These are phyloP conservation scores for Babyrousa celebensis DNA, from an alignment of 2,797 vertebrate genomes.

Conservation along the genomic window DNA sequence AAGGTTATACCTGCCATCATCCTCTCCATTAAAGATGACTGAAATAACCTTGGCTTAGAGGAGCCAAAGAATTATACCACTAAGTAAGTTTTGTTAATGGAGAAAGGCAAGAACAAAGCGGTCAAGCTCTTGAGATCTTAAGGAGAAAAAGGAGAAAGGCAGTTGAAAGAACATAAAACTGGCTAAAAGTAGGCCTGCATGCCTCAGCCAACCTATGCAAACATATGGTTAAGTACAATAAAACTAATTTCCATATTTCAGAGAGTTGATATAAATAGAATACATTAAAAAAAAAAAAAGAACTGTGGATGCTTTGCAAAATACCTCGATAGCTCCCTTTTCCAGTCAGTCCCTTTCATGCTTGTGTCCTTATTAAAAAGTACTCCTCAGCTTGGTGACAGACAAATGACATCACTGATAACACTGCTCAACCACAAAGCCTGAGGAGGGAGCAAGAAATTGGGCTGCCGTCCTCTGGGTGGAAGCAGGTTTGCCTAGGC, in stretches of 20 bases:
- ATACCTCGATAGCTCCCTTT: background rate
- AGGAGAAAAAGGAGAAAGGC: slow-evolving; percentile 7
- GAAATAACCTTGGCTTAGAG: slow-evolving; percentile 23
- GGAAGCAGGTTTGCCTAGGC: background rate
- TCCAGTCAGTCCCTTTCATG: background rate
- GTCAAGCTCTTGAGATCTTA: slow-evolving; percentile 31
- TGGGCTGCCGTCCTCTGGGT: background rate
- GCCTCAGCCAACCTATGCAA: background rate
- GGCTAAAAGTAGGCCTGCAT: slow-evolving; percentile 44
- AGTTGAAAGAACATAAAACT: slow-evolving; percentile 36
- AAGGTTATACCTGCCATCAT: background rate
- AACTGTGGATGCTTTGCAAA: slow-evolving; percentile 50
- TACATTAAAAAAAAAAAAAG: background rate
- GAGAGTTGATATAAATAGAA: slow-evolving; percentile 13
- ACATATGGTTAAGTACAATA: slow-evolving; percentile 62
- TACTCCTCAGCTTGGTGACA: slow-evolving; percentile 2
- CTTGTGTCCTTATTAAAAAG: background rate
- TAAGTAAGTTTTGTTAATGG: slow-evolving; percentile 8
- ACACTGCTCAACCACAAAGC: background rate
- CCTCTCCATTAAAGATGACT: background rate
- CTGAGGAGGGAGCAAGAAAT: background rate
- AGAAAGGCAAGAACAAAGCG: slow-evolving; percentile 44
- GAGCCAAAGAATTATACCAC: slow-evolving; percentile 2
- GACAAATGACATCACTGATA: background rate
- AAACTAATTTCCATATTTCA: slow-evolving; percentile 41